Conservation (phyloP, 2,797 vertebrate genomes). For the Atherinosoma microstoma region DNA sequence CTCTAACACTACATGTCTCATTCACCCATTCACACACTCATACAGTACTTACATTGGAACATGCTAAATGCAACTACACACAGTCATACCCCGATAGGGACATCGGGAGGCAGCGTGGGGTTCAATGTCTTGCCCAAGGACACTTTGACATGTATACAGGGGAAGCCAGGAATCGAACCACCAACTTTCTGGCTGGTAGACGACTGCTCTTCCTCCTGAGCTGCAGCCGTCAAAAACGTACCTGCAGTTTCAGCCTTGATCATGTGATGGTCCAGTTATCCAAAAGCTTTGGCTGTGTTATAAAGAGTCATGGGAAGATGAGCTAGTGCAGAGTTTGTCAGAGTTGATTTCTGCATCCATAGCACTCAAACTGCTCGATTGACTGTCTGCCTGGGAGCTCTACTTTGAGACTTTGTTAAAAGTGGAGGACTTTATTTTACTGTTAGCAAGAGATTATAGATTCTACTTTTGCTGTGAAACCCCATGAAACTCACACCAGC, state of each 20-base stretch:
- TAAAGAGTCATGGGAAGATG: constrained; percentile 37
- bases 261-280: constrained; percentile 42
- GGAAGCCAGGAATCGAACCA: too few relatives aligned
- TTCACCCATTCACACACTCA: too few relatives aligned
- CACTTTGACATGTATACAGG: too few relatives aligned
- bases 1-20: too few relatives aligned
- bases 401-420: constrained; percentile 57
- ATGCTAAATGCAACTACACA: too few relatives aligned
- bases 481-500: constrained; percentile 44
- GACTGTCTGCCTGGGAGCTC: constrained; percentile 70
- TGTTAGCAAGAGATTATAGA: constrained; percentile 49
- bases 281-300: constrained; percentile 47
- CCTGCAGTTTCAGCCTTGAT: constrained; percentile 37
- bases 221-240: too few relatives aligned
- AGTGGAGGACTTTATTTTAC: constrained; percentile 46
- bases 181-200: too few relatives aligned
- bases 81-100: too few relatives aligned
- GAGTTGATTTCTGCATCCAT: constrained; percentile 74
- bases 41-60: too few relatives aligned
- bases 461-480: constrained; percentile 55
- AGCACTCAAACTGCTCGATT: constrained; percentile 64
- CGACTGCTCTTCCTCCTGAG: too few relatives aligned
- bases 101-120: too few relatives aligned
- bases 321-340: constrained; percentile 46
- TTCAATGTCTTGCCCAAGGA: too few relatives aligned